Conservation (phyloP, 1,140 invertebrate species). For the Bombus waltoni region DNA sequence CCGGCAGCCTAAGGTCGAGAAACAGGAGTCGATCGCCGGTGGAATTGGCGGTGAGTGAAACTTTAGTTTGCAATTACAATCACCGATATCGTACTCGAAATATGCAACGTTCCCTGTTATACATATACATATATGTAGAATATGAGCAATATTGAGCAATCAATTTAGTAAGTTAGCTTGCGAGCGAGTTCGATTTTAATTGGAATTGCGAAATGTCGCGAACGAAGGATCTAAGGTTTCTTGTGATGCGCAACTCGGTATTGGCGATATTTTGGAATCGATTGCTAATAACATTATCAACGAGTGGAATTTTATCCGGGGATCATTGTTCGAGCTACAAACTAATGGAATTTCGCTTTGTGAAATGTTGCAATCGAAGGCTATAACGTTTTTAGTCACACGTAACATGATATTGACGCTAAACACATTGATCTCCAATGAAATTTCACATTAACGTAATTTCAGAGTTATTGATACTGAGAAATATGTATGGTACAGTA, state of each 20-base stretch:
- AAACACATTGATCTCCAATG: too few relatives aligned
- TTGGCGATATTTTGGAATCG: background rate
- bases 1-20: slow-evolving; percentile 70
- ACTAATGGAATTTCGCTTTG: background rate
- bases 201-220: background rate
- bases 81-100: background rate
- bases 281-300: background rate
- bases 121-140: too few relatives aligned
- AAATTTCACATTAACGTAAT: too few relatives aligned
- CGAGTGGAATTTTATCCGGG: background rate
- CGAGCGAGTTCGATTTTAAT: background rate
- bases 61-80: background rate
- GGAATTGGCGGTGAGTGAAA: slow-evolving; percentile 62
- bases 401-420: too few relatives aligned
- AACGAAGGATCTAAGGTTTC: background rate
- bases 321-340: background rate
- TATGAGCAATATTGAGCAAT: too few relatives aligned
- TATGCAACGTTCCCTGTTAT: background rate
- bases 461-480: too few relatives aligned
- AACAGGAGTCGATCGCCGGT: slow-evolving; percentile 69
- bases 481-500: too few relatives aligned
- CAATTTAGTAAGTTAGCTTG: background rate
- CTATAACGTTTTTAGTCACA: too few relatives aligned
- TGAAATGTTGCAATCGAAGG: too few relatives aligned
- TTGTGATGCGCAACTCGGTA: too few relatives aligned